Conservation (phyloP, 2,888 invertebrate genomes). For the Diplolepis rosae region DNA sequence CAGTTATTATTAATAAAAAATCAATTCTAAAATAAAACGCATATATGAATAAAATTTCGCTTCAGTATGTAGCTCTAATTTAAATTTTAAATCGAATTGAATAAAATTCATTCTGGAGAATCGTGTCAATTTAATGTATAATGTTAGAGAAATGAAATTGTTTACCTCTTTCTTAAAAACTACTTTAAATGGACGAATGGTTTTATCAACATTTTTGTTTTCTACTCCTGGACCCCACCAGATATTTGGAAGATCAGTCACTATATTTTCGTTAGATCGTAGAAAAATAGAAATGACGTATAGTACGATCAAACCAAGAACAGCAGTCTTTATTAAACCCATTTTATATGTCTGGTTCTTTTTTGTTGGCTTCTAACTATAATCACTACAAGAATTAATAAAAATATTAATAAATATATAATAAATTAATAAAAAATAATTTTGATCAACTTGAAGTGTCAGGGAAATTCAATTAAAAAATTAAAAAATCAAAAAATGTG, state of each 20-base stretch:
- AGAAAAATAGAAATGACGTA: constrained; percentile 3
- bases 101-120: too few relatives aligned
- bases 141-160: background rate
- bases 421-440: too few relatives aligned
- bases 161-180: constrained; percentile 78
- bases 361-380: background rate
- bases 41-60: too few relatives aligned
- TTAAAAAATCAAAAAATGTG: too few relatives aligned
- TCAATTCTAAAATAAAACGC: too few relatives aligned
- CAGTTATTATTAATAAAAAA: too few relatives aligned
- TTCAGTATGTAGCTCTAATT: too few relatives aligned
- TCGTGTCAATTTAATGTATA: background rate
- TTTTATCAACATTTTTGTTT: constrained; percentile 74
- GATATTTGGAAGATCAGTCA: constrained; percentile 63
- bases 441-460: too few relatives aligned
- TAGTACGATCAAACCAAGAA: background rate
- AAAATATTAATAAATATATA: too few relatives aligned
- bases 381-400: too few relatives aligned
- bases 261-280: background rate
- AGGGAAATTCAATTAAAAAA: too few relatives aligned
- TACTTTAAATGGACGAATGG: constrained; percentile 77
- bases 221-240: constrained; percentile 79
- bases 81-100: too few relatives aligned
- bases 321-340: constrained; percentile 7
- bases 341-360: background rate